These are phyloP conservation scores for Oryzias dopingdopingensis DNA, from an alignment of 2,797 vertebrate genomes.

Conservation along the genomic window DNA sequence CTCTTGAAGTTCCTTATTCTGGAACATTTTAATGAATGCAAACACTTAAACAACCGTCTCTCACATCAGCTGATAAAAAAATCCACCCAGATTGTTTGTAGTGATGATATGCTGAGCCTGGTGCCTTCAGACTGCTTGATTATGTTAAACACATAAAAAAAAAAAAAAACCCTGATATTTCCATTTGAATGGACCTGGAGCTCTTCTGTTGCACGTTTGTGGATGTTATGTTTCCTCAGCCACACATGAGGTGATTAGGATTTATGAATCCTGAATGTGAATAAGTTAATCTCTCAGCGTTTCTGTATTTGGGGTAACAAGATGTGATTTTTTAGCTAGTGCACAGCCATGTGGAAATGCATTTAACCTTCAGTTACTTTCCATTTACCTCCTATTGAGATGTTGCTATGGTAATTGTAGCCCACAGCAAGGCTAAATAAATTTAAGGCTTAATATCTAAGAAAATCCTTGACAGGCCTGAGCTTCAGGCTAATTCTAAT, in stretches of 20 bases:
- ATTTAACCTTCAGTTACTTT: slow-evolving; percentile 58
- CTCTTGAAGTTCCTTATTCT: slow-evolving; percentile 30
- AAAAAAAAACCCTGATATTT: slow-evolving; percentile 14
- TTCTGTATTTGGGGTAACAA: slow-evolving; percentile 24
- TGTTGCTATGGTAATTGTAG: slow-evolving; percentile 64
- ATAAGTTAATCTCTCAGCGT: slow-evolving; percentile 40
- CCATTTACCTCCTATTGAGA: slow-evolving; percentile 58
- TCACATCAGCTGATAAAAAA: slow-evolving; percentile 27
- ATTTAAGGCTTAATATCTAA: slow-evolving; percentile 48
- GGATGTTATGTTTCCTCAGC: slow-evolving; percentile 9
- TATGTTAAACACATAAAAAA: slow-evolving; percentile 16
- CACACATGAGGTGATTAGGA: slow-evolving; percentile 19
- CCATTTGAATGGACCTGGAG: slow-evolving; percentile 30
- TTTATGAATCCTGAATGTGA: slow-evolving; percentile 28
- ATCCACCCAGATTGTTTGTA: slow-evolving; percentile 28
- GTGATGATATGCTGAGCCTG: too few species aligned
- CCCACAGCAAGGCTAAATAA: slow-evolving; percentile 56
- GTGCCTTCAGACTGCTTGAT: too few species aligned
- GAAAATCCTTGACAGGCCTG: slow-evolving; percentile 37
- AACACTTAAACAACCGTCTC: slow-evolving; percentile 25
- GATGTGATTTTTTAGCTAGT: slow-evolving; percentile 30
- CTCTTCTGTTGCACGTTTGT: slow-evolving; percentile 29
- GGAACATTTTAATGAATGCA: slow-evolving; percentile 50
- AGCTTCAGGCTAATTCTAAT: slow-evolving; percentile 53
- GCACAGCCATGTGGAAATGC: slow-evolving; percentile 49